Percentiles rank a stretch among this genome's conserved stretches.
Conservation (phyloP, 2,113 vertebrate species). For the Morone chrysops region DNA sequence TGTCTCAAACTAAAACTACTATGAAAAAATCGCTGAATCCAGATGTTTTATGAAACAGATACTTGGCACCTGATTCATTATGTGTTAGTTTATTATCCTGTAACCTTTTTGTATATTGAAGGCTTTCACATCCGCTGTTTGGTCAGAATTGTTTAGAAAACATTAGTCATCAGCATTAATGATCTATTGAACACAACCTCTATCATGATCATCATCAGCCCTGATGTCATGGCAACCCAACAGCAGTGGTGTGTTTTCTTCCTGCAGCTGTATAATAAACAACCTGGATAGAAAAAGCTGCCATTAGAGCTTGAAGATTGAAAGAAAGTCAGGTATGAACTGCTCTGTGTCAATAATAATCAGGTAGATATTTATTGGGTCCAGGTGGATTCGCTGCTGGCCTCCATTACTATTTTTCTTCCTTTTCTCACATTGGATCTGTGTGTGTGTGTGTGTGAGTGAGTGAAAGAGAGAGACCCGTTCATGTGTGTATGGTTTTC, state of each 20-base stretch:
- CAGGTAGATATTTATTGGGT: background rate
- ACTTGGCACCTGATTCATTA: too few relatives aligned
- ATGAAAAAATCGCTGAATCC: background rate
- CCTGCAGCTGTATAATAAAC: constrained; percentile 15
- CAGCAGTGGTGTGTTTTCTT: background rate
- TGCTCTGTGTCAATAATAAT: background rate
- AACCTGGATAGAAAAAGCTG: background rate
- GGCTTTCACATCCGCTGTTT: background rate
- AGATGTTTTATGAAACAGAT: background rate
- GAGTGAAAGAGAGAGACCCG: too few relatives aligned
- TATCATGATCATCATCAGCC: background rate
- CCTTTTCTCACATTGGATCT: background rate
- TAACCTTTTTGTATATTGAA: background rate
- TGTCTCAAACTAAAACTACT: background rate
- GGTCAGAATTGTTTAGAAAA: background rate
- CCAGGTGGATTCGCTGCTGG: background rate
- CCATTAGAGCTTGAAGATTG: too few relatives aligned
- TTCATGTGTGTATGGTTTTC: constrained; percentile 34
- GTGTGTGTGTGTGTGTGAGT: background rate
- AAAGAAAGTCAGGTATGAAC: background rate
- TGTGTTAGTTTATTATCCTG: background rate
- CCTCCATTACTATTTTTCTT: background rate
- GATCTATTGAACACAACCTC: background rate
- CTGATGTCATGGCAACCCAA: background rate
- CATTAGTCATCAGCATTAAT: background rate